phyloP scores from a whole-genome alignment of 2,797 vertebrate genomes.

The Bradypodion pumilum region DNA sequence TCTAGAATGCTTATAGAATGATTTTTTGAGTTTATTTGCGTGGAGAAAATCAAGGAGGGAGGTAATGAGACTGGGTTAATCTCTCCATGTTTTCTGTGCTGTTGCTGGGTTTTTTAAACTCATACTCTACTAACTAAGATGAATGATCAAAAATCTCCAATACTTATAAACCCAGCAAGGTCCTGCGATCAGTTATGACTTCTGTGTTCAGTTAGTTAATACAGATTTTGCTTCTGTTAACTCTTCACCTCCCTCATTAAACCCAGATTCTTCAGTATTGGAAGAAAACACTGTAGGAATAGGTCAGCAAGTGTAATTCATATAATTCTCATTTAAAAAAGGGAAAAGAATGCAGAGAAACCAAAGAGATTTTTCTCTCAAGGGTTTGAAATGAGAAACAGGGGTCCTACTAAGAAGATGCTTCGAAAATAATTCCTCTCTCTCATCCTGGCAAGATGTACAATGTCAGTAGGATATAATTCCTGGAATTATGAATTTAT shows the following conservation, averaged over 20 bases:
- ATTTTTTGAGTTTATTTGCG: too few relatives aligned
- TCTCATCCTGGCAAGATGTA: not conserved
- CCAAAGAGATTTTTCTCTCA: not conserved
- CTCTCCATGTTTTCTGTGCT: too few relatives aligned
- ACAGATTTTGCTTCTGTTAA: not conserved
- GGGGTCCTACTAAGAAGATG: not conserved
- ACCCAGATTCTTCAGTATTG: not conserved
- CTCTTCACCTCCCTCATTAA: not conserved
- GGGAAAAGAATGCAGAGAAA: not conserved
- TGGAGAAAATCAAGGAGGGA: too few relatives aligned
- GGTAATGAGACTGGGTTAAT: too few relatives aligned
- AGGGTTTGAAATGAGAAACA: fast-evolving
- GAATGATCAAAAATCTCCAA: too few relatives aligned
- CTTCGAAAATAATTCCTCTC: not conserved
- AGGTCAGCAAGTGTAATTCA: not conserved
- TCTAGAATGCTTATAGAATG: too few relatives aligned
- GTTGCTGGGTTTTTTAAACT: too few relatives aligned
- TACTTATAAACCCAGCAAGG: not conserved
- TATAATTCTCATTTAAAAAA: not conserved
- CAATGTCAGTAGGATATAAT: too few relatives aligned
- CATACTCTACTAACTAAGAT: too few relatives aligned
- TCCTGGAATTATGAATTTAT: too few relatives aligned
- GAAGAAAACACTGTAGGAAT: not conserved
- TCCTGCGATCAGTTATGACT: not conserved
- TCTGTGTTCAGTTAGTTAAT: constrained; percentile 19